Evolutionary conservation across 2,113 vertebrate genomes (phyloP), one percentile per base, ranked within the genome.

Genomic region (Meles meles): DNA sequence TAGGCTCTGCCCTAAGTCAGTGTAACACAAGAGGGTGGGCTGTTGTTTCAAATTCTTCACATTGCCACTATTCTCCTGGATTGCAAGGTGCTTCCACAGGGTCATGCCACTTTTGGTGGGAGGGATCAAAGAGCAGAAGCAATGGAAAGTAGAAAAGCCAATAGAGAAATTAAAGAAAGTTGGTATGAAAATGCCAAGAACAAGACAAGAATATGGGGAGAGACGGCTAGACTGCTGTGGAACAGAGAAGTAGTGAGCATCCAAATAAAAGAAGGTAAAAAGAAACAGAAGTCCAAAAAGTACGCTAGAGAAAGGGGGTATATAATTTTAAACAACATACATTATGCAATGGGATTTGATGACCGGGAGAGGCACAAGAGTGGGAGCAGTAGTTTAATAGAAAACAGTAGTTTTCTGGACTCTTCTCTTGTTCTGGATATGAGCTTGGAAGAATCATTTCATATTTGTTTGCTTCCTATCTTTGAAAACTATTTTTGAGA

Each of bases 401-500:
- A 55, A 55, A 88, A 74, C 4, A 63, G 34, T 18, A 94, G 31
- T 67, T 87, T 87, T 67, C 20, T 34, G 29, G 37, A n/a, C 17
- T 83, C 12, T 76, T 77, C 25, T 55, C 13, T 80, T 10, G 9
- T 82, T 65, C 47, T 79, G 42, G 7, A 3, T 80, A 42, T 67
- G 49, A 91, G 31, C 5, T 47, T 90, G 27, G 29, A 9, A 17
- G 52, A 93, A 95, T 65, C 37, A 82, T 82, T 92, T 93, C 6
- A 27, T 71, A 65, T 93, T 49, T 93, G 37, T 69, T 96, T 92
- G 55, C 67, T 90, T 82, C 17, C 57, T 69, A 74, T 79, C 44
- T 96, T 94, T 47, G 37, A 76, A 97, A 95, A 81, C 0, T 27
- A 85, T 55, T 63, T 94, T 76, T 90, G 44, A 65, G 42, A 96